Conservation (phyloP, 2,113 vertebrate genomes). For the Dinomys branickii region DNA sequence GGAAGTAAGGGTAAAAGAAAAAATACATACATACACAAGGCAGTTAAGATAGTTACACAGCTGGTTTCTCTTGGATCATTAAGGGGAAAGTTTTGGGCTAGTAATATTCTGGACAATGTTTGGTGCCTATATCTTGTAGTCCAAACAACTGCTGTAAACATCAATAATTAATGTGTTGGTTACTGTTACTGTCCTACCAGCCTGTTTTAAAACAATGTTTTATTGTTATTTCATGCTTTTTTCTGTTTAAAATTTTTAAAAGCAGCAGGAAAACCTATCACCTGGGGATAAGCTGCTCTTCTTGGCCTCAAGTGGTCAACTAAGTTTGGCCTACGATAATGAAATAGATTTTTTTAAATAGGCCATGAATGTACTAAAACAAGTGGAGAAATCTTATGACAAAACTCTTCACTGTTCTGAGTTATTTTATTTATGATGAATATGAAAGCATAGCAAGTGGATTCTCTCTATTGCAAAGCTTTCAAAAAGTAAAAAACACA, state of each 20-base stretch:
- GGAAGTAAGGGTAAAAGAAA: too few species aligned
- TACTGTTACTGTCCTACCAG: too few species aligned
- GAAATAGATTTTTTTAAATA: background rate
- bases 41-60: too few species aligned
- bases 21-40: too few species aligned
- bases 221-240: too few species aligned
- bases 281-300: background rate
- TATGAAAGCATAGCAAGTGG: background rate
- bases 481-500: background rate
- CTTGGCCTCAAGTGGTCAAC: background rate
- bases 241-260: background rate
- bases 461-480: constrained; percentile 30
- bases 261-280: background rate
- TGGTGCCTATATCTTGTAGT: too few species aligned
- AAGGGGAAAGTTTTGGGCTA: too few species aligned
- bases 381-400: background rate
- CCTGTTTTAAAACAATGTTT: too few species aligned
- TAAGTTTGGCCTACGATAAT: constrained; percentile 37
- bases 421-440: constrained; percentile 60
- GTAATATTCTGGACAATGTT: too few species aligned
- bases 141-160: too few species aligned
- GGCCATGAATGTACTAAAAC: constrained; percentile 56
- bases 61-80: too few species aligned
- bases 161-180: too few species aligned
- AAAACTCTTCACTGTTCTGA: constrained; percentile 46